Percentiles rank a stretch among this genome's conserved stretches.
These are phyloP conservation scores for Sebastes iracundus DNA, from an alignment of 2,797 vertebrate species.

Conservation along the genomic window DNA sequence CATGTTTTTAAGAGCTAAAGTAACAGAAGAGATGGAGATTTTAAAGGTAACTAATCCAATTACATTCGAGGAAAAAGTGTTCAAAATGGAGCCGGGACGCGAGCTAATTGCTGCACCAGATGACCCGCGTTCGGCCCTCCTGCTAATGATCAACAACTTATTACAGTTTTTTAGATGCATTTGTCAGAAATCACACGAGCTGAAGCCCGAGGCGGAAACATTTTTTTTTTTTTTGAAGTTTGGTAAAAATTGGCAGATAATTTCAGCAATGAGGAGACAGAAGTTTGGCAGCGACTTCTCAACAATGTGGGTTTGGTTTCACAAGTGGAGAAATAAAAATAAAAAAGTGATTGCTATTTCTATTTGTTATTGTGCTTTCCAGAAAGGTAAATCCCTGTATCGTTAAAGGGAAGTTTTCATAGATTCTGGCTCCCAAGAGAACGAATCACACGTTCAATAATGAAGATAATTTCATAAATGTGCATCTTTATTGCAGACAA, in stretches of 20 bases:
- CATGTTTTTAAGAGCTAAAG: constrained; percentile 39
- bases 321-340: background rate
- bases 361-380: background rate
- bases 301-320: background rate
- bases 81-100: constrained; percentile 19
- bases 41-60: constrained; percentile 59
- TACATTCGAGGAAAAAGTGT: constrained; percentile 28
- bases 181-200: constrained; percentile 1
- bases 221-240: background rate
- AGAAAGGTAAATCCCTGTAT: background rate
- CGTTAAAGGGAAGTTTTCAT: too few relatives aligned
- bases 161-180: background rate
- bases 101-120: constrained; percentile 19
- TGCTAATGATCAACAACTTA: constrained; percentile 32
- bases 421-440: too few relatives aligned
- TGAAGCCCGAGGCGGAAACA: background rate
- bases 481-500: too few relatives aligned
- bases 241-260: background rate
- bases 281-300: background rate
- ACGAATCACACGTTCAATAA: too few relatives aligned
- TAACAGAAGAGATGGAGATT: constrained; percentile 30
- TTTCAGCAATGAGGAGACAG: background rate
- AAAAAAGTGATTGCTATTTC: background rate
- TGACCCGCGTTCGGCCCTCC: background rate
- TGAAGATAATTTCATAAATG: too few relatives aligned